Evolutionary conservation across 2,113 vertebrate species (phyloP).

Genomic region (Perognathus longimembris): DNA sequence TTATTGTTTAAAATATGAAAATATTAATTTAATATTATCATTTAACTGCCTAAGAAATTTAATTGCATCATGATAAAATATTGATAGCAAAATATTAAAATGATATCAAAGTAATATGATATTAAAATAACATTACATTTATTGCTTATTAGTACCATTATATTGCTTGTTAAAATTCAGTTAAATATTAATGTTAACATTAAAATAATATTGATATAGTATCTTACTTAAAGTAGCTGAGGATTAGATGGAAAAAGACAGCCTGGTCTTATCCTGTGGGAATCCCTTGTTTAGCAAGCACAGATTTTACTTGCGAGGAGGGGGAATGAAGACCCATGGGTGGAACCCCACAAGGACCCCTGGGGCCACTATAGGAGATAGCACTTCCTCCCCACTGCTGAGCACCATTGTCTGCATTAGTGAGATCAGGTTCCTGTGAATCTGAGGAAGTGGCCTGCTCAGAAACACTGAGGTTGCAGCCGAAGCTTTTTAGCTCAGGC

Average conservation of each 20-base stretch:
- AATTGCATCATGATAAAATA: too few species aligned
- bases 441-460: not conserved
- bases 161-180: too few species aligned
- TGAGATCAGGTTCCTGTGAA: accelerated
- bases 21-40: too few species aligned
- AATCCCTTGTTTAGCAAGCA: not conserved
- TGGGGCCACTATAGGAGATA: not conserved
- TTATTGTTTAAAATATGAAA: not conserved
- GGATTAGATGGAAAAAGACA: not conserved
- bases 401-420: not conserved
- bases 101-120: too few species aligned
- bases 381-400: not conserved
- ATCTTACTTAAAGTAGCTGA: not conserved
- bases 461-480: not conserved
- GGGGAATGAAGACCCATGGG: not conserved
- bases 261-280: not conserved
- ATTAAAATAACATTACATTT: too few species aligned
- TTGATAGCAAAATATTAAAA: too few species aligned
- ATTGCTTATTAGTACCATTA: too few species aligned
- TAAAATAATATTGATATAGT: not conserved
- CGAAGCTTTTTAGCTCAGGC: not conserved
- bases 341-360: not conserved
- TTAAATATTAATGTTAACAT: too few species aligned
- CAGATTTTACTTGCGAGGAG: not conserved
- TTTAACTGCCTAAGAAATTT: too few species aligned